Evolutionary conservation across 2,888 invertebrate genomes (phyloP), one percentile per base, ranked within the genome.

Genomic region (Carcina quercana): DNA sequence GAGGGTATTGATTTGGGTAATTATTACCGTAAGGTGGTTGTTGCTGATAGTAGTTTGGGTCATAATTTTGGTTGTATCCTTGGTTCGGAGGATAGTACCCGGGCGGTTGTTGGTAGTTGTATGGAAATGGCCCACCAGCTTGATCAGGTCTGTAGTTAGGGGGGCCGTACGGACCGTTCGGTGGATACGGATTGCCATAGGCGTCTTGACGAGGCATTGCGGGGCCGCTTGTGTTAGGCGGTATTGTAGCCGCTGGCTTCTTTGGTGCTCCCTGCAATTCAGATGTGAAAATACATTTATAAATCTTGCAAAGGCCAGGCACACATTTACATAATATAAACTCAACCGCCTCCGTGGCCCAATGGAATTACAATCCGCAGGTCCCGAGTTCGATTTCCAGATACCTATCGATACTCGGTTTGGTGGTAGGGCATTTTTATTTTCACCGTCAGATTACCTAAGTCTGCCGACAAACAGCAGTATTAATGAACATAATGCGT

Each of bases 61-160:
- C 74, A 35, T 71, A 80, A 42, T 80, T 80, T 42, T 76, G 74
- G 35, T 74, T 76, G 41, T 72, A 84, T 2, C 59, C 60, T 52
- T 74, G 83, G 43, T 85, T 86, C 17, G 85, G 86, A 10, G 86
- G 85, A 50, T 85, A 80, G 32, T 70, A 80, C 0, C 75, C 76
- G 3, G 67, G 54, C 3, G 60, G 52, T 40, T 75, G 74, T 37
- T 74, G 82, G 33, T 79, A 83, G 32, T 75, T 72, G 0, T 79
- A 68, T 2, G 73, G 71, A 43, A 83, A 86, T 22, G 74, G 52
- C 1, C 66, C 78, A 2, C 64, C 54, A 2, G 69, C 55, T 37
- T 69, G 68, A 15, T 75, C 72, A 0, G 73, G 58, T 37, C 75
- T 54, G 40, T 63, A 75, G 20, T 60, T 60, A 1, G 63, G 54